These are phyloP conservation scores for Epinephelus coioides DNA, from an alignment of 2,797 vertebrate genomes.

Conservation along the genomic window DNA sequence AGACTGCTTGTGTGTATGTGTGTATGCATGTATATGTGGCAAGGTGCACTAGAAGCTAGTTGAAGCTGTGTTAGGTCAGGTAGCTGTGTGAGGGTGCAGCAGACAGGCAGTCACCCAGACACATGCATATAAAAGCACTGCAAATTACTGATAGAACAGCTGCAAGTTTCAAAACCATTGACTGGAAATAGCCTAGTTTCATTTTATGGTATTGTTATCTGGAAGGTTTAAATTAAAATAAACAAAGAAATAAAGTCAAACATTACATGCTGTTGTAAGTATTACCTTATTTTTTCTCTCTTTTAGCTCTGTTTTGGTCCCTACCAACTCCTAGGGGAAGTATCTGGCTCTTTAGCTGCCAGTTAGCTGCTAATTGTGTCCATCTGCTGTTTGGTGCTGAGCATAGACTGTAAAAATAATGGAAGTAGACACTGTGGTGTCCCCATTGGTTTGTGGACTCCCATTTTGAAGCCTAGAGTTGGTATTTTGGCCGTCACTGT, in stretches of 20 bases:
- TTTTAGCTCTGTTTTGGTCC: neutral
- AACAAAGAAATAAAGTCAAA: neutral
- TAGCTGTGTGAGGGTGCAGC: constrained; percentile 16
- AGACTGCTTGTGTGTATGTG: constrained; percentile 42
- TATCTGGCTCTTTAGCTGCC: too few relatives aligned
- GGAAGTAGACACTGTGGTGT: too few relatives aligned
- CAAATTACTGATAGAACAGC: neutral
- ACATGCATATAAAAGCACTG: neutral
- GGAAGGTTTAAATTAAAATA: neutral
- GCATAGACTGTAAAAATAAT: too few relatives aligned
- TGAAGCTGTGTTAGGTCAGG: constrained; percentile 34
- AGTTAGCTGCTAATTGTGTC: too few relatives aligned
- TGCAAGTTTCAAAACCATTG: neutral
- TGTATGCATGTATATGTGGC: constrained; percentile 28
- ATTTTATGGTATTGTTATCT: neutral
- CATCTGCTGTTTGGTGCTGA: too few relatives aligned
- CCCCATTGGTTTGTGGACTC: too few relatives aligned
- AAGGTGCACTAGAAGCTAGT: constrained; percentile 54
- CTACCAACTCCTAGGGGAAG: too few relatives aligned
- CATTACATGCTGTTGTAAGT: neutral
- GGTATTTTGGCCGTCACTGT: too few relatives aligned
- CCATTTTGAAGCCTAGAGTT: too few relatives aligned
- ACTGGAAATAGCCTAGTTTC: neutral
- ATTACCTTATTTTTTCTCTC: neutral
- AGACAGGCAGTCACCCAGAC: constrained; percentile 11